A percentile compares a stretch with the other conserved stretches of the same genome.
These are phyloP conservation scores for Hybos culiciformis DNA, from an alignment of 2,888 invertebrate genomes.

Conservation along the genomic window DNA sequence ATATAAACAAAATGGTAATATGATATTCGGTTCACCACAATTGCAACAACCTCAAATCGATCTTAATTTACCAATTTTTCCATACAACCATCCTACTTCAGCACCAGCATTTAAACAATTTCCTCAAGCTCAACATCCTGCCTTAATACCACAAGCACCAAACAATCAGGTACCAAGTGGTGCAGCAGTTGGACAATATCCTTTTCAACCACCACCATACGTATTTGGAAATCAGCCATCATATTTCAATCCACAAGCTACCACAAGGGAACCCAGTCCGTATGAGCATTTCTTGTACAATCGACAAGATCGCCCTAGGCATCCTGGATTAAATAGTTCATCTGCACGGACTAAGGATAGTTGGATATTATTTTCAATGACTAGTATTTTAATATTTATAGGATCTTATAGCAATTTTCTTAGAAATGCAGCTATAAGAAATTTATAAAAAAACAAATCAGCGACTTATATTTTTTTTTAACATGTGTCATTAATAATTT, in stretches of 20 bases:
- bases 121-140: constrained; percentile 36
- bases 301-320: constrained; percentile 10
- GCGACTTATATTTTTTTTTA: no score
- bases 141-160: constrained; percentile 29
- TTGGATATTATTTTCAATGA: no score
- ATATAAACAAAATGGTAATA: constrained; percentile 39
- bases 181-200: constrained; percentile 30
- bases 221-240: constrained; percentile 33
- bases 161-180: constrained; percentile 30
- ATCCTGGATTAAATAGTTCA: constrained; percentile 18
- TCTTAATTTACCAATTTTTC: constrained; percentile 33
- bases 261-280: constrained; percentile 30
- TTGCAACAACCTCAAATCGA: constrained; percentile 25
- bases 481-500: no score
- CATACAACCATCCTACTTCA: constrained; percentile 31
- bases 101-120: constrained; percentile 34
- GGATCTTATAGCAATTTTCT: no score
- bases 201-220: constrained; percentile 32
- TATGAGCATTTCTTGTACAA: constrained; percentile 21
- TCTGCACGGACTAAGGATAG: constrained; percentile 23
- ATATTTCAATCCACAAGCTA: constrained; percentile 27
- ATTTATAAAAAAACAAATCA: no score
- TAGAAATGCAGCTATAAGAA: no score
- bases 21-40: constrained; percentile 33
- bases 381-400: no score